These are phyloP conservation scores for Frankliniella intonsa DNA, from an alignment of 2,888 invertebrate species.

Conservation along the genomic window DNA sequence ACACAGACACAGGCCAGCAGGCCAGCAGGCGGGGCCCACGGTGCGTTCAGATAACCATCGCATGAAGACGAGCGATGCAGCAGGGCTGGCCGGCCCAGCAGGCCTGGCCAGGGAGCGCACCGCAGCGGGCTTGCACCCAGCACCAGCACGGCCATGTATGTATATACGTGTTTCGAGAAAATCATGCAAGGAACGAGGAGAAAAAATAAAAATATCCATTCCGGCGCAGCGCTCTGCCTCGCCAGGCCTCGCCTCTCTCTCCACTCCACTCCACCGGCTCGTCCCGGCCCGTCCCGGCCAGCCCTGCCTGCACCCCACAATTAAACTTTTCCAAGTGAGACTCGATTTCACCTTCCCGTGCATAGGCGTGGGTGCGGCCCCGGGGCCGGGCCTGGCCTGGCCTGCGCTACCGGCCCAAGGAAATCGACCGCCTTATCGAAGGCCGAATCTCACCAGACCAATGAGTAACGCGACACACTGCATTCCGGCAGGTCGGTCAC, in stretches of 20 bases:
- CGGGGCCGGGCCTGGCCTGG: not conserved
- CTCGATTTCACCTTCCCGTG: not conserved
- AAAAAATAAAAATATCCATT: no score
- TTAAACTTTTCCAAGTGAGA: constrained; percentile 23
- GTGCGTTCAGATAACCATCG: not conserved
- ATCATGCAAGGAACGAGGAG: no score
- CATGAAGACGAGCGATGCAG: not conserved
- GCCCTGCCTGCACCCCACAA: constrained; percentile 11
- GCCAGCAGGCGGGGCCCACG: not conserved
- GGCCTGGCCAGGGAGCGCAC: not conserved
- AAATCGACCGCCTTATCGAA: not conserved
- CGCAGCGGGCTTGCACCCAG: not conserved
- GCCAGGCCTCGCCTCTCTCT: not conserved
- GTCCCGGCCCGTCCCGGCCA: no score
- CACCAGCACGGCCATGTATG: no score
- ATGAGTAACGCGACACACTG: not conserved
- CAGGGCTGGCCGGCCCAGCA: not conserved
- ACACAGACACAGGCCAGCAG: not conserved
- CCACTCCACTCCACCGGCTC: not conserved
- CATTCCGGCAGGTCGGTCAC: no score
- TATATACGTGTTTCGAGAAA: no score
- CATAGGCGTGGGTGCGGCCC: not conserved
- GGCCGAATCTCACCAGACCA: not conserved
- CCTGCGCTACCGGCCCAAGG: not conserved
- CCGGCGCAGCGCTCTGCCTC: no score